phyloP scores from a whole-genome alignment of 2,113 vertebrate species.

The Microtus montanus region DNA sequence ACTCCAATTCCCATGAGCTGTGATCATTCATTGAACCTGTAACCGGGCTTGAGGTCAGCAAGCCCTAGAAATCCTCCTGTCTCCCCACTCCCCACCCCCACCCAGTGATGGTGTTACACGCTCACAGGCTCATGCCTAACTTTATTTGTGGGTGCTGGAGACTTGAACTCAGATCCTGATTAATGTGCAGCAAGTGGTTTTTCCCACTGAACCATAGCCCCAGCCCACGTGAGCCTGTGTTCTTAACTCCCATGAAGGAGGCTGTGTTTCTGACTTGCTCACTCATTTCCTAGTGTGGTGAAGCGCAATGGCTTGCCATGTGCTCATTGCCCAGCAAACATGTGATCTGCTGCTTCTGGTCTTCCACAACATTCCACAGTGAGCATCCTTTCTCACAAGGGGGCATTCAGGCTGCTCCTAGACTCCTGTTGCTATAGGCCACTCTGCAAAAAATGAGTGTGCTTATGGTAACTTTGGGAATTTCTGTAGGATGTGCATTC shows the following conservation, averaged over 20 bases:
- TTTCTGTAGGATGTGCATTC: not conserved
- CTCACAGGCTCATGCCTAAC: not conserved
- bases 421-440: no score
- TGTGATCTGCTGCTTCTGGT: not conserved
- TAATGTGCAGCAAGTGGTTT: not conserved
- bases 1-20: not conserved
- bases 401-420: not conserved
- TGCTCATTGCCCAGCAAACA: fast-evolving
- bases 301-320: not conserved
- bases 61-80: no score
- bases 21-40: not conserved
- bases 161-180: not conserved
- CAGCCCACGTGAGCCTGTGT: not conserved
- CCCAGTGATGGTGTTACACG: not conserved
- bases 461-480: fast-evolving
- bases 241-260: not conserved
- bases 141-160: not conserved
- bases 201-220: not conserved
- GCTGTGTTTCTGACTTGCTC: fast-evolving
- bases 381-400: not conserved
- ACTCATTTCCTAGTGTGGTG: not conserved
- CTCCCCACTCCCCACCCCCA: no score
- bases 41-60: not conserved
- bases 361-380: fast-evolving
- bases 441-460: fast-evolving